phyloP scores from a whole-genome alignment of 2,113 vertebrate genomes.

The Lagenorhynchus albirostris region DNA sequence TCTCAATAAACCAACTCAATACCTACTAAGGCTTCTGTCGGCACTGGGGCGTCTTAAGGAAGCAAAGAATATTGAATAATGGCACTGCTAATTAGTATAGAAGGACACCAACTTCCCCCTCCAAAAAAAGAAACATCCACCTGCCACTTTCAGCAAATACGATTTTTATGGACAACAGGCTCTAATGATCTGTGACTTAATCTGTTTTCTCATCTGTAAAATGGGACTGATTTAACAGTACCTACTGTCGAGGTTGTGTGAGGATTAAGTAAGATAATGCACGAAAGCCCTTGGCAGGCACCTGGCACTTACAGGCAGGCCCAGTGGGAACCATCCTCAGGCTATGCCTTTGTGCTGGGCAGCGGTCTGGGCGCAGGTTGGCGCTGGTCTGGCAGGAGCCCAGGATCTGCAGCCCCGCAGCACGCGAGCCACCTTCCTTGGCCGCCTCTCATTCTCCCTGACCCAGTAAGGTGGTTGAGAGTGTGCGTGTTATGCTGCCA shows the following conservation, averaged over 20 bases:
- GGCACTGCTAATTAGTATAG: background rate
- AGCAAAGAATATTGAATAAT: background rate
- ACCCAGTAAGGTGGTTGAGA: background rate
- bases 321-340: rapidly evolving
- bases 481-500: background rate
- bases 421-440: background rate
- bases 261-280: background rate
- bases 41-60: background rate
- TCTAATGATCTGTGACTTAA: background rate
- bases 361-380: rapidly evolving
- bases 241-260: rapidly evolving
- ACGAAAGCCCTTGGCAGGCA: background rate
- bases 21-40: background rate
- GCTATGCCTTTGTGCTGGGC: too few relatives aligned
- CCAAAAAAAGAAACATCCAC: background rate
- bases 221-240: background rate
- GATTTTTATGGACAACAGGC: background rate
- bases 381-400: background rate
- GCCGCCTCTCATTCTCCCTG: background rate
- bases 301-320: background rate
- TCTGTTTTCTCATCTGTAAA: background rate
- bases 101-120: background rate
- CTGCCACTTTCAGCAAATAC: background rate
- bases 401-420: rapidly evolving
- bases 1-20: background rate